Base-by-base conservation (phyloP, 2,888 invertebrate species). In the Aelia acuminata region DNA sequence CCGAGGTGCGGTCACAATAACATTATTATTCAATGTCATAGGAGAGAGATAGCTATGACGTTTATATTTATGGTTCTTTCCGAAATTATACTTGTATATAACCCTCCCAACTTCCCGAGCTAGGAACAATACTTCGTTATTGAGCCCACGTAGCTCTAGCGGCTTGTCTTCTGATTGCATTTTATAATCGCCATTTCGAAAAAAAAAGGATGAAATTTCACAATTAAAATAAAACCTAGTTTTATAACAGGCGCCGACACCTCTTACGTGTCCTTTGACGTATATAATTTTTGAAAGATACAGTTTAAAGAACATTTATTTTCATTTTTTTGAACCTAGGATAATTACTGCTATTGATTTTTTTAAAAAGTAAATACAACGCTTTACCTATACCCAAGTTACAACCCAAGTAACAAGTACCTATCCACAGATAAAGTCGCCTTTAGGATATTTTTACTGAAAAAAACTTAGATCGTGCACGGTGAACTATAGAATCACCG, bases 31-130 rank as follows among this genome's bases (percentile, higher is more conserved):
- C 85, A 85, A 85, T 57, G 85, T 85, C 85, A 85, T n/a, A n/a
- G 11, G 22, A n/a, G 84, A 22, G 84, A 49, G 84, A 49, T 31
- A 39, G 85, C 89, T 88, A 87, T 89, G 89, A 89, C 89, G 85
- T 89, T 85, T 88, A 84, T 88, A 88, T 88, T 89, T 89, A 88
- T 88, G 87, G 87, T 88, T 75, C 87, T 85, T 85, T 89, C 87
- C 80, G 63, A 88, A 89, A 89, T 89, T 89, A 89, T 89, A 89
- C 89, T 89, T 89, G 89, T 89, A 89, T 89, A 89, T 89, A 3
- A 57, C 39, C 48, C 31, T 50, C 31, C n/a, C 35, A n/a, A n/a
- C 85, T 50, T 53, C 53, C 85, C 22, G 15, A 10, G 20, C 10
- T 11, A 47, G 80, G 53, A 85, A 50, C 50, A 85, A 53, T 53